Evolutionary conservation across 2,888 invertebrate genomes (phyloP).

Genomic region (Leucophenga montana): DNA sequence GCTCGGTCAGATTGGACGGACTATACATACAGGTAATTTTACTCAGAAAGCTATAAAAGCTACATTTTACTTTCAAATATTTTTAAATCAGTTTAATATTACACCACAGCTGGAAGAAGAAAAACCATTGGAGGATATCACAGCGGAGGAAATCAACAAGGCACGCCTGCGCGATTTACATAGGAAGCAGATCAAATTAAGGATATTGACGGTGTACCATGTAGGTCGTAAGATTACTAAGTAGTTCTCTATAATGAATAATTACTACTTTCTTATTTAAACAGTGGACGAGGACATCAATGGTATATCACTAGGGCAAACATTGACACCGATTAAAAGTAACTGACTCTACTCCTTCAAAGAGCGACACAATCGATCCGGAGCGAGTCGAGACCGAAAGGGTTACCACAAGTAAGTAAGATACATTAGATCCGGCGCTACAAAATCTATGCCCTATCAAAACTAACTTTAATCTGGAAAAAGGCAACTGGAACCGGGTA

Average conservation of each 20-base stretch:
- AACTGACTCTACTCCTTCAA: conserved; percentile 89
- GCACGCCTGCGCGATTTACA: conserved; percentile 75
- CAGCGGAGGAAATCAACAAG: conserved; percentile 73
- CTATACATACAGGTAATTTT: conserved; percentile 79
- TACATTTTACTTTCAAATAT: background rate
- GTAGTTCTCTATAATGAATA: background rate
- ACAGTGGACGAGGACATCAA: conserved; percentile 84
- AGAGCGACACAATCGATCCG: conserved; percentile 97
- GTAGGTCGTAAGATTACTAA: conserved; percentile 69
- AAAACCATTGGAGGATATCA: conserved; percentile 57
- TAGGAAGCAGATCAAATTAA: conserved; percentile 78
- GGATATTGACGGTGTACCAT: conserved; percentile 81
- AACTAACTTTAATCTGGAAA: conserved; percentile 94
- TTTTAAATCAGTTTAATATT: conserved; percentile 12
- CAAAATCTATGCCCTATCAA: conserved; percentile 93
- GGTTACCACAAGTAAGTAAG: conserved; percentile 92
- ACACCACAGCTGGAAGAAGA: conserved; percentile 57
- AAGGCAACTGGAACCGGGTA: conserved; percentile 81
- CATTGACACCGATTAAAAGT: conserved; percentile 55
- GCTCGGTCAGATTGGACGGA: conserved; percentile 97
- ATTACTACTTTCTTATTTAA: background rate
- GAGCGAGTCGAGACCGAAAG: conserved; percentile 86
- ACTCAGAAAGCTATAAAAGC: too few species aligned
- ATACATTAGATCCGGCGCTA: conserved; percentile 78
- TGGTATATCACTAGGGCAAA: conserved; percentile 79